Evolutionary conservation across 2,888 invertebrate species (phyloP), one percentile per base, ranked within the genome.

Genomic region (Cataglyphis rosenhaueri): DNA sequence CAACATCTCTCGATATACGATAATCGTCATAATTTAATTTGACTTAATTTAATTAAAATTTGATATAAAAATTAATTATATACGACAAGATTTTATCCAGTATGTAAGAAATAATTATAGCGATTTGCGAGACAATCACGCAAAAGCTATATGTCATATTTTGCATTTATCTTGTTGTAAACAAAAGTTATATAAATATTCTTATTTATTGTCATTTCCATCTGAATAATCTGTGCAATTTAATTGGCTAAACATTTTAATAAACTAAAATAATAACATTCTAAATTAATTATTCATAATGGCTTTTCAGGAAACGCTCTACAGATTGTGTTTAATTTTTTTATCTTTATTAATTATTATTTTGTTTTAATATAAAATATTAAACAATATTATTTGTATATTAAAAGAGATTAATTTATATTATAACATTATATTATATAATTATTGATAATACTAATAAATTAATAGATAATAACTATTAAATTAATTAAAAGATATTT

Each of bases 211-310:
- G 18, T 48, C 18, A 18, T 52, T 74, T 62, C 18, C 1, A 32
- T 4, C 10, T 12, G 5, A 64, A 52, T 35, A 64, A 61, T 35
- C 21, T 48, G 6, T 32, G 35, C 35, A 8, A 25, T 35, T 15
- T 70, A 76, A 76, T 76, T 38, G 10, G 18, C 12, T 64, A 6
- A 4, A 12, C 6, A 25, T 35, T 55, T 55, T 10, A 66, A 66
- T n/a, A 3, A 66, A 38, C 4, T 3, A 32, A 59, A 15, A 70
- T 32, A 38, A 68, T 6, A 9, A 55, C 55, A 9, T 29, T 12
- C 3, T 6, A 9, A 32, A 57, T 41, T 64, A 68, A 32, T 70
- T 66, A 44, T n/a, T 68, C 9, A 25, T 10, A 10, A 12, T 3
- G 3, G 0, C 15, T 44, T 61, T 15, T 5, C 4, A 21, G 3